These are phyloP conservation scores for Hephaestus fuliginosus DNA, from an alignment of 2,797 vertebrate species.

Conservation along the genomic window DNA sequence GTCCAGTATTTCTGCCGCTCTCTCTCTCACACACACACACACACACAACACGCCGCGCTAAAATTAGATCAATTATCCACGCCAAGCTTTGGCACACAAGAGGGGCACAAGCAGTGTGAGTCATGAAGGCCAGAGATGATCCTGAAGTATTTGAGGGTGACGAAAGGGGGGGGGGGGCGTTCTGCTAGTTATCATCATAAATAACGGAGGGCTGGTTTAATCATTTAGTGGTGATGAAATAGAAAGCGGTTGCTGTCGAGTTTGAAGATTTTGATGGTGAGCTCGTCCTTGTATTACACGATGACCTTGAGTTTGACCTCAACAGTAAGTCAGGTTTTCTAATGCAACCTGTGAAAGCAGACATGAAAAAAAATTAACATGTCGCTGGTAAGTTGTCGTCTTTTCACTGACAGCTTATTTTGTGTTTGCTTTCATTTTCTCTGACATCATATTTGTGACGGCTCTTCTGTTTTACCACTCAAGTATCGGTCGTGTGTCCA, in stretches of 20 bases:
- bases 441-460: not conserved
- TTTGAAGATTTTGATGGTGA: not conserved
- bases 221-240: slow-evolving; percentile 18
- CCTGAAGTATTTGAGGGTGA: slow-evolving; percentile 31
- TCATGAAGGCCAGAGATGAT: slow-evolving; percentile 49
- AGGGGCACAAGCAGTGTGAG: slow-evolving; percentile 45
- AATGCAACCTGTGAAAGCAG: not conserved
- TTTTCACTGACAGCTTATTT: not conserved
- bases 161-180: not conserved
- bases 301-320: slow-evolving; percentile 38
- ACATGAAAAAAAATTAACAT: not conserved
- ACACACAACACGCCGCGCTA: slow-evolving; percentile 53
- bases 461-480: not conserved
- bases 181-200: slow-evolving; percentile 3
- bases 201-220: slow-evolving; percentile 7
- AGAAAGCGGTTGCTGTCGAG: not conserved
- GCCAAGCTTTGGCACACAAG: slow-evolving; percentile 53
- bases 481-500: no score
- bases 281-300: not conserved
- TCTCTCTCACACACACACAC: slow-evolving; percentile 45
- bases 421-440: not conserved
- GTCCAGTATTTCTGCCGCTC: slow-evolving; percentile 53
- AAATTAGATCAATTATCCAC: slow-evolving; percentile 81
- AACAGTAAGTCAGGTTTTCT: not conserved
- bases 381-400: not conserved